phyloP scores from a whole-genome alignment of 2,888 invertebrate genomes.

The Homarus gammarus region DNA sequence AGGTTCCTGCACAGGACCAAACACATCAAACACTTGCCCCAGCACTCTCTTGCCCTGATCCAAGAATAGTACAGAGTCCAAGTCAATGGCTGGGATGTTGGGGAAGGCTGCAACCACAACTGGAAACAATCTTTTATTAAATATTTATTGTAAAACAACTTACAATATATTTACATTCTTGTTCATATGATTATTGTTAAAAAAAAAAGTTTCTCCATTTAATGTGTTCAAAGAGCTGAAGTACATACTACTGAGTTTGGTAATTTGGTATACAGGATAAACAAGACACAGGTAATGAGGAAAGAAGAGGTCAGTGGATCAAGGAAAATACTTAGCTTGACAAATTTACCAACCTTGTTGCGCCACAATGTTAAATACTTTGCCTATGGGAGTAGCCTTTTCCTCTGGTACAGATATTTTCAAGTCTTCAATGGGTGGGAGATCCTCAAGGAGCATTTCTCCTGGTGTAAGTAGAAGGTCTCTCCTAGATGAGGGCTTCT shows the following conservation, averaged over 20 bases:
- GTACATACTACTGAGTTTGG: background rate
- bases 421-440: constrained; percentile 90
- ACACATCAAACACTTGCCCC: constrained; percentile 93
- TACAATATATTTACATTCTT: background rate
- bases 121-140: too few relatives aligned
- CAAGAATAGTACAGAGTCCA: constrained; percentile 92
- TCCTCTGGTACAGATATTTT: constrained; percentile 88
- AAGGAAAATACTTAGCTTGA: background rate
- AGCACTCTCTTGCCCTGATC: constrained; percentile 87
- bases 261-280: background rate
- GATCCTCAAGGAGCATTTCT: constrained; percentile 84
- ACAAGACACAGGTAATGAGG: background rate
- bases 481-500: background rate
- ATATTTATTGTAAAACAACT: background rate
- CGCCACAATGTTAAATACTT: constrained; percentile 86
- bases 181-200: too few relatives aligned
- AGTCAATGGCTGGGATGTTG: constrained; percentile 88
- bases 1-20: constrained; percentile 91
- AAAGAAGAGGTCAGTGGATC: background rate
- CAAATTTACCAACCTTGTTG: constrained; percentile 82
- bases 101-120: constrained; percentile 88
- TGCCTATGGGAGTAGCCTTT: constrained; percentile 87
- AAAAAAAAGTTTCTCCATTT: background rate
- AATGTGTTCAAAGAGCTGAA: background rate
- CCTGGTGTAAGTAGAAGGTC: constrained; percentile 78